Percentiles rank a stretch among this genome's conserved stretches.
phyloP scores from a whole-genome alignment of 2,797 vertebrate species.

The Hephaestus fuliginosus region DNA sequence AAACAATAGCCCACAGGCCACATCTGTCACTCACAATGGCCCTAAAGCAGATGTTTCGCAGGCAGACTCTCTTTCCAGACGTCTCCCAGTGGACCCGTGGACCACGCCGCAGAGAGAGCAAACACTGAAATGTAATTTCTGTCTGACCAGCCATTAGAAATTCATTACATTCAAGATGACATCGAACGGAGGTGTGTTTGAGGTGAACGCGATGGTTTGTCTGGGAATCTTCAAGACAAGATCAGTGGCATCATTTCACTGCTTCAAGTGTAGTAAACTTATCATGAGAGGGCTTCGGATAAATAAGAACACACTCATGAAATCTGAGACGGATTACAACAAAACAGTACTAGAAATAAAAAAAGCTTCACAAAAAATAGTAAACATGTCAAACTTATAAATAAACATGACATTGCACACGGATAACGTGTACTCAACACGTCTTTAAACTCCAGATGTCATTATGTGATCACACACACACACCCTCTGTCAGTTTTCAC shows the following conservation, averaged over 20 bases:
- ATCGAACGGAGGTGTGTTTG: background rate
- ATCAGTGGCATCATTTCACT: background rate
- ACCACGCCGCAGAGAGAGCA: conserved; percentile 26
- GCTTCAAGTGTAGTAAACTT: background rate
- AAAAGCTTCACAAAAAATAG: background rate
- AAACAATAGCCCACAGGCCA: conserved; percentile 26
- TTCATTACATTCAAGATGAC: conserved; percentile 22
- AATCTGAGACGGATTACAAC: too few species aligned
- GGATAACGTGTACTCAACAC: background rate
- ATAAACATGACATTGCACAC: background rate
- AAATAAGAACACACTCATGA: background rate
- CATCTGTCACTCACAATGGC: conserved; percentile 40
- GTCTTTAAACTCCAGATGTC: conserved; percentile 41
- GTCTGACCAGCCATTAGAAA: conserved; percentile 29
- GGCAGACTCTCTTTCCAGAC: conserved; percentile 4
- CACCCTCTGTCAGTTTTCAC: conserved; percentile 27
- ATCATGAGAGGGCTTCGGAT: background rate
- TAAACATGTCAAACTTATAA: background rate
- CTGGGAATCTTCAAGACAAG: background rate
- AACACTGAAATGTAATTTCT: conserved; percentile 34
- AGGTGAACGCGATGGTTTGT: background rate
- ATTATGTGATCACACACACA: conserved; percentile 44
- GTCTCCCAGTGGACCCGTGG: conserved; percentile 38
- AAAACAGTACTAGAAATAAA: background rate
- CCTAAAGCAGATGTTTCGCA: conserved; percentile 34